Base-by-base conservation (phyloP, 2,113 vertebrate species). In the Brienomyrus longianalis region DNA sequence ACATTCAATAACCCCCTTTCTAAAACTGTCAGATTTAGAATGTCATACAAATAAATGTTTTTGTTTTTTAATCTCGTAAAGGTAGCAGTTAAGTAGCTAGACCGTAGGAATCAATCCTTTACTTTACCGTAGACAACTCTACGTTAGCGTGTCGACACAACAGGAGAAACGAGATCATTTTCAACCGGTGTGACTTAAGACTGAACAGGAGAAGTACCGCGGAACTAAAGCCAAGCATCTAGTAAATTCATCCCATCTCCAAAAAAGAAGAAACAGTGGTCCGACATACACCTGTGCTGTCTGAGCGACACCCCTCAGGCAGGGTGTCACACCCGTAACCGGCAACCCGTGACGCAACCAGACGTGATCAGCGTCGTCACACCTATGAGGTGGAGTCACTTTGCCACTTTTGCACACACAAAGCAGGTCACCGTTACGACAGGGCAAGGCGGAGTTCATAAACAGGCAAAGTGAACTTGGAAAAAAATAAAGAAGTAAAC, bases 101-200 rank as follows among this genome's bases (percentile, higher is more conserved):
- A 89, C 62, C 74, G 87, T 88, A 94, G 92, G 91, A 94, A 90
- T 93, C 91, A 91, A 92, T 93, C 94, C 92, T 93, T 90, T 93
- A 95, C 93, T 92, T 90, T 89, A 88, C 87, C 90, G 92, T 94
- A 94, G 94, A 92, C 54, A 92, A 93, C 83, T 92, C 93, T 94
- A 94, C 92, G 88, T 85, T 91, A 90, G 83, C 62, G 13, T 89
- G 70, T 86, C 84, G 86, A 90, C 90, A 90, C 90, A 19, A 19
- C 27, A 88, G 90, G 84, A 89, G 87, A 86, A 91, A 51, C 27
- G 90, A 83, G 91, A 88, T 86, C 90, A 84, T 90, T 90, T 91
- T 88, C 91, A 43, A 85, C 88, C 70, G 70, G 83, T 90, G 89
- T 91, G 77, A 19, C 51, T 66, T 51, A 88, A 17, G 45, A 77